These are phyloP conservation scores for Diuraphis noxia DNA, from an alignment of 1,140 invertebrate genomes.

Conservation along the genomic window DNA sequence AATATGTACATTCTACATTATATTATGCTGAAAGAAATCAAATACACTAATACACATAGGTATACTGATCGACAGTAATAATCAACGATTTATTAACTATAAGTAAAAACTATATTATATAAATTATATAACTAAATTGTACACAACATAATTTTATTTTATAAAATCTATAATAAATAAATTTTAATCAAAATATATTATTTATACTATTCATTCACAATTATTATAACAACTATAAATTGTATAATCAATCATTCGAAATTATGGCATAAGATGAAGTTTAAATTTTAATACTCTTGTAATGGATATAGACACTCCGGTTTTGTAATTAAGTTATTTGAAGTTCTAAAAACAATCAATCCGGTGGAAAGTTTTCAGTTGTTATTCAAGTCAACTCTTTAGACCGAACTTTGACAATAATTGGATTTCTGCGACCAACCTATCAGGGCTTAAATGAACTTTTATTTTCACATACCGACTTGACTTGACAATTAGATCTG, in stretches of 20 bases:
- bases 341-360: constrained; percentile 45
- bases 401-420: constrained; percentile 35
- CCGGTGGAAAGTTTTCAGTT: neutral
- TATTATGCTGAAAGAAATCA: neutral
- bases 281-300: neutral
- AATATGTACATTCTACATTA: neutral
- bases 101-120: neutral
- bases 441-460: constrained; percentile 17
- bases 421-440: constrained; percentile 25
- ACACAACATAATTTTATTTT: too few relatives aligned
- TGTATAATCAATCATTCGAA: neutral
- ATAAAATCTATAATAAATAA: neutral
- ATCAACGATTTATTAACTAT: neutral
- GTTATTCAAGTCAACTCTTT: constrained; percentile 40
- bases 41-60: neutral
- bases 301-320: neutral
- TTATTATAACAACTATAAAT: neutral
- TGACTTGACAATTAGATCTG: constrained; percentile 34
- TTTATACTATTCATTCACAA: neutral
- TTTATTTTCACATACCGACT: constrained; percentile 33
- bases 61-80: neutral
- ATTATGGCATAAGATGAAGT: neutral
- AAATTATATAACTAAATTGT: neutral
- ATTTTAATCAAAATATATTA: neutral
- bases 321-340: constrained; percentile 16